Evolutionary conservation across 2,797 vertebrate genomes (phyloP).

Genomic region (Anguilla pacifica): DNA sequence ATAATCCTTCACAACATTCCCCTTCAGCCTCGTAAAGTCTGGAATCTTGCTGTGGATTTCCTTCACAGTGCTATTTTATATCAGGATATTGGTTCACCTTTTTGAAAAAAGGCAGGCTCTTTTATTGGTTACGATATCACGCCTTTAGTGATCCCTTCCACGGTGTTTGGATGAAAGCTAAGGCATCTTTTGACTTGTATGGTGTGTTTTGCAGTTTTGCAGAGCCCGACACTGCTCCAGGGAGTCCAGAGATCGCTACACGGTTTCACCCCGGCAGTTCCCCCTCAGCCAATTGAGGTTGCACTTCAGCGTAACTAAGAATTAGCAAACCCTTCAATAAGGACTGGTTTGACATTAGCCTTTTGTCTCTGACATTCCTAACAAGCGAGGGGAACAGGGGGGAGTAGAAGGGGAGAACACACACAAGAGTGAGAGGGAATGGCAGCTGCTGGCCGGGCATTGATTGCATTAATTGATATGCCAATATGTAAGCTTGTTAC

Average conservation of each 20-base stretch:
- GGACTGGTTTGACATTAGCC: constrained; percentile 68
- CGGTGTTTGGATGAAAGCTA: constrained; percentile 28
- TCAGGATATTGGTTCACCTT: background rate
- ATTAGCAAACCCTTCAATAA: constrained; percentile 61
- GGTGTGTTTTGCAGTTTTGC: background rate
- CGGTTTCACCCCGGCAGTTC: background rate
- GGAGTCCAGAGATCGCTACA: background rate
- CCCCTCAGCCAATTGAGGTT: constrained; percentile 28
- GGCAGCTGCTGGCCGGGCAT: constrained; percentile 95
- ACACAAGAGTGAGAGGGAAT: constrained; percentile 59
- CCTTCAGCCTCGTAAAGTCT: constrained; percentile 30
- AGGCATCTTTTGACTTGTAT: constrained; percentile 34
- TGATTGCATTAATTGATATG: constrained; percentile 99
- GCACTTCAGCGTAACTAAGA: constrained; percentile 47
- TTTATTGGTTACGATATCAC: background rate
- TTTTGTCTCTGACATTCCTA: constrained; percentile 71
- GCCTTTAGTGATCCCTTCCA: background rate
- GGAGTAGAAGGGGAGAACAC: constrained; percentile 50
- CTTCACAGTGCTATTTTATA: background rate
- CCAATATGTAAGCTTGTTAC: constrained; percentile 99
- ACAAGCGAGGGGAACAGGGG: constrained; percentile 62
- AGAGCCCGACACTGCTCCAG: background rate
- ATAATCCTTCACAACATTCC: constrained; percentile 39
- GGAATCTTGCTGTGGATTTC: constrained; percentile 36
- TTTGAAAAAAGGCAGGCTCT: background rate